Conservation (phyloP, 2,113 vertebrate genomes). For the Recurvirostra avosetta region DNA sequence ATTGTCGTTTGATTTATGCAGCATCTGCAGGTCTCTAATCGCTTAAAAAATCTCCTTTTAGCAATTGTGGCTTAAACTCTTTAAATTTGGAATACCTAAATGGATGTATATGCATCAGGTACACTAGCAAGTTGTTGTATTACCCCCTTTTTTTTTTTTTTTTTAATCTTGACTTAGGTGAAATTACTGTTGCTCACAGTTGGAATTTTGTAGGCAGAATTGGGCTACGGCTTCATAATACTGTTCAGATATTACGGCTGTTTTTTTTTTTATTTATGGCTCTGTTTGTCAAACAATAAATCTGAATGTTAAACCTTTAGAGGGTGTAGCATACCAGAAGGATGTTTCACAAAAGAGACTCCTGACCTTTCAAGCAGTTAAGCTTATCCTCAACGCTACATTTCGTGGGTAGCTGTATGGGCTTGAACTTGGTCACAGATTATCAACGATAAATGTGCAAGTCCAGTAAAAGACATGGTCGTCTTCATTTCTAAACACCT, state of each 20-base stretch:
- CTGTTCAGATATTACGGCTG: neutral
- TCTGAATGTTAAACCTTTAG: neutral
- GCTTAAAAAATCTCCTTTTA: neutral
- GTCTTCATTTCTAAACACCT: neutral
- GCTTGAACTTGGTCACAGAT: neutral
- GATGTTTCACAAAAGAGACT: neutral
- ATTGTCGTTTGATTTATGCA: neutral
- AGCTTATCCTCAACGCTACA: neutral
- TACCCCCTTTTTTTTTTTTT: neutral
- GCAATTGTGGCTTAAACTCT: neutral
- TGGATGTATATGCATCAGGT: neutral
- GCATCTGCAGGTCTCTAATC: neutral
- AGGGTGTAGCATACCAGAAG: neutral
- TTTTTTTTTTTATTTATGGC: neutral
- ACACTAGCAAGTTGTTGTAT: neutral
- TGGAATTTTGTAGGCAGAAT: neutral
- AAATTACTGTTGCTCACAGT: neutral
- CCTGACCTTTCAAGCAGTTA: neutral
- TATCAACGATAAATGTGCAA: fast-evolving
- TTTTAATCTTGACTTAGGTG: neutral
- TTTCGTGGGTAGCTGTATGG: neutral
- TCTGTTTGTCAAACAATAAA: neutral
- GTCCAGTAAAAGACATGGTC: neutral
- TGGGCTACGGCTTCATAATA: neutral
- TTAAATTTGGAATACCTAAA: neutral